Percentiles rank a stretch among this genome's conserved stretches.
Conservation (phyloP, 2,113 vertebrate genomes). For the Ailurus styani region DNA sequence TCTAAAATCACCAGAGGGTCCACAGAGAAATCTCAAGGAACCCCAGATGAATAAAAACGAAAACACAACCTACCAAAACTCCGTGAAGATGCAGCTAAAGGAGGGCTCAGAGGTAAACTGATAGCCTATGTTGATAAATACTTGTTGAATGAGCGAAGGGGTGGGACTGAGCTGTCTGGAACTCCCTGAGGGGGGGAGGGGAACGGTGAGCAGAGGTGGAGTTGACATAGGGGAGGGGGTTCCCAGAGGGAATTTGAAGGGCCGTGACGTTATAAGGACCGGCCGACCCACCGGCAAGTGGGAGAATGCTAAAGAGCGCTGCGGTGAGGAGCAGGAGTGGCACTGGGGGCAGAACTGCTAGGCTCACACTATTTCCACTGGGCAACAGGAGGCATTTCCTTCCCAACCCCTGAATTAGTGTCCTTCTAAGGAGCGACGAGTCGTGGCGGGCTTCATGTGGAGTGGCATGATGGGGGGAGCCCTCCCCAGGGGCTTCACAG, state of each 20-base stretch:
- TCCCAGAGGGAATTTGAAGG: not conserved
- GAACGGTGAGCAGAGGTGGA: not conserved
- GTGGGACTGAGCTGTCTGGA: not conserved
- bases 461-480: not conserved
- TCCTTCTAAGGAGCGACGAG: not conserved
- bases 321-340: not conserved
- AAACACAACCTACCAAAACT: not conserved
- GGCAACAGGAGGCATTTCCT: not conserved
- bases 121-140: not conserved
- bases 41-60: not conserved
- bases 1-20: not conserved
- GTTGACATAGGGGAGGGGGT: accelerated
- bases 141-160: not conserved
- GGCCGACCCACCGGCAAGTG: not conserved
- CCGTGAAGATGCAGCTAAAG: not conserved
- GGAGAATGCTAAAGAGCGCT: not conserved
- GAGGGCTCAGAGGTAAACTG: not conserved
- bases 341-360: not conserved
- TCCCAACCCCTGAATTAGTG: not conserved
- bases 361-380: not conserved
- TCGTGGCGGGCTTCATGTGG: not conserved
- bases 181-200: not conserved
- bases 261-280: not conserved
- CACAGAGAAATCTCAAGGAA: not conserved
- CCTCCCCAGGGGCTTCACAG: not conserved